These are phyloP conservation scores for Drosophila tripunctata DNA, from an alignment of 2,888 invertebrate species.

Conservation along the genomic window DNA sequence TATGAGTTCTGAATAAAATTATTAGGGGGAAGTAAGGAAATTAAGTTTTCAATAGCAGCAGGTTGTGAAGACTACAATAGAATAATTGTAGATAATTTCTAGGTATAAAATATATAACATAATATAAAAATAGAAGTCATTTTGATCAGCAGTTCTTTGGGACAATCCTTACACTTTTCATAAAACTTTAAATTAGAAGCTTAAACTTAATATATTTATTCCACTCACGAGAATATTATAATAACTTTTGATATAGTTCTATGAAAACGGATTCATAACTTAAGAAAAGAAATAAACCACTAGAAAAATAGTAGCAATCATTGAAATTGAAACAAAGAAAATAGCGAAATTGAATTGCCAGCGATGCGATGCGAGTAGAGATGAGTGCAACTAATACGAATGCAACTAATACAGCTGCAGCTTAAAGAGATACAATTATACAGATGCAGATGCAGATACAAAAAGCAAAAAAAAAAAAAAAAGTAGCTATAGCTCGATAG, in stretches of 20 bases:
- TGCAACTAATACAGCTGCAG: conserved; percentile 24
- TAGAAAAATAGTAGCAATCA: conserved; percentile 24
- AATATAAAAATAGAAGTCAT: too few relatives aligned
- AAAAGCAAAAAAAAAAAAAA: conserved; percentile 17
- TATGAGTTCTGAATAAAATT: too few relatives aligned
- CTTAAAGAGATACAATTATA: conserved; percentile 6
- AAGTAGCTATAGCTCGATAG: conserved; percentile 4
- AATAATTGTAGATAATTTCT: too few relatives aligned
- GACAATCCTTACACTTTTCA: neutral
- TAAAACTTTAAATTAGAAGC: neutral
- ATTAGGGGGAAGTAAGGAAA: too few relatives aligned
- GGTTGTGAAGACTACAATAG: too few relatives aligned
- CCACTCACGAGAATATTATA: too few relatives aligned
- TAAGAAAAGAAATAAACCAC: conserved; percentile 11
- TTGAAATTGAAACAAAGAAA: conserved; percentile 47
- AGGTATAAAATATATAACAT: too few relatives aligned
- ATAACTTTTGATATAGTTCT: too few relatives aligned
- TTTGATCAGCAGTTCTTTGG: too few relatives aligned
- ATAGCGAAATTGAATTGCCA: conserved; percentile 57
- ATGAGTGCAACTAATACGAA: conserved; percentile 25
- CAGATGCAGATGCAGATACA: conserved; percentile 24
- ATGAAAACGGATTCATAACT: conserved; percentile 30
- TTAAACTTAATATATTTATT: neutral
- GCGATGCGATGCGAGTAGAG: too few relatives aligned
- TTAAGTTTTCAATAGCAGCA: too few relatives aligned